Evolutionary conservation across 2,888 invertebrate genomes (phyloP), one percentile per base, ranked within the genome.

Genomic region (Tachina grossa): DNA sequence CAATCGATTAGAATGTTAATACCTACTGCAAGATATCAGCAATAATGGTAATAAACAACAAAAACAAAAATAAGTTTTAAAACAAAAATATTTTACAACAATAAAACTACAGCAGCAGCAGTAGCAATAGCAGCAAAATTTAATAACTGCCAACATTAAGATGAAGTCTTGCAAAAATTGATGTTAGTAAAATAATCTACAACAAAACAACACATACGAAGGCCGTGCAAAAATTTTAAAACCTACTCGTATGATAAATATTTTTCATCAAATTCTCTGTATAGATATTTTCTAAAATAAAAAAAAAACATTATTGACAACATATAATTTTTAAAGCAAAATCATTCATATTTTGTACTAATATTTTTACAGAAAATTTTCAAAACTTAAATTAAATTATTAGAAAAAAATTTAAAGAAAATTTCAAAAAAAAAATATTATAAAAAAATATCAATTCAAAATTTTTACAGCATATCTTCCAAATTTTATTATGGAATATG

Each of bases 1-100:
- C 83, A 85, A 85, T 85, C 85, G 85, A 85, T 85, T 85, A 71
- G 45, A 71, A 78, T 82, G 76, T 66, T 49, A 66, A 78, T 82
- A 82, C 47, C 65, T 66, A 71, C 75, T 69, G 75, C 75, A 79
- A 74, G 55, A 79, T 72, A 84, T 66, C 77, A 69, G 51, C 78
- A 82, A 83, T 75, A 78, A 45, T 51, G 65, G 68, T 19, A 76
- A 76, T 76, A 59, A 47, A 22, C 65, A 71, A 53, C 80, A 74
- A 19, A 61, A 49, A 43, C 45, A 69, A 31, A 31, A 31, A 31
- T 31, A 31, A n/a, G n/a, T n/a, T n/a, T n/a, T n/a, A n/a, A n/a
- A 69, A 43, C 22, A 69, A 31, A 31, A 31, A 31, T 31, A 31
- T 31, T 31, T 31, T 6, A 19, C 39, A 83, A 39, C 22, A 84